Evolutionary conservation across 2,888 invertebrate species (phyloP).

Genomic region (Netelia melanura): DNA sequence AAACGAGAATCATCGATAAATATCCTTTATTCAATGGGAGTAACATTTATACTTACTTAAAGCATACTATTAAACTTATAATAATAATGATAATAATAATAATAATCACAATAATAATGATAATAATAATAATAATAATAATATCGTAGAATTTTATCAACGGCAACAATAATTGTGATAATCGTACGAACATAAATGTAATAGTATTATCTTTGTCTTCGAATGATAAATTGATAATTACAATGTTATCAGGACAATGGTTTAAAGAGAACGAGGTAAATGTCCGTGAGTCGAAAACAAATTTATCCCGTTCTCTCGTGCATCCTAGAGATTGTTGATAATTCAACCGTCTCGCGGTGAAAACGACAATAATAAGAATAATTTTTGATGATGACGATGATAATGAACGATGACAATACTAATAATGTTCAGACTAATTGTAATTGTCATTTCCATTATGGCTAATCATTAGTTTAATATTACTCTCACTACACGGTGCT

Average conservation of each 20-base stretch:
- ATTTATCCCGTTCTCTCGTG: constrained; percentile 39
- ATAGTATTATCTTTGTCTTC: constrained; percentile 58
- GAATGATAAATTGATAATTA: constrained; percentile 58
- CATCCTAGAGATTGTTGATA: constrained; percentile 43
- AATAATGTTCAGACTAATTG: constrained; percentile 74
- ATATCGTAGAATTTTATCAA: constrained; percentile 83
- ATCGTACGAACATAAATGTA: constrained; percentile 67
- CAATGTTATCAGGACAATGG: constrained; percentile 38
- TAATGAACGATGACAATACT: constrained; percentile 66
- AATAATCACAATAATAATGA: constrained; percentile 82
- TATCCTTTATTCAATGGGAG: constrained; percentile 85
- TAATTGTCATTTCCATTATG: constrained; percentile 78
- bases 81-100: constrained; percentile 75
- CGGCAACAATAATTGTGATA: constrained; percentile 79
- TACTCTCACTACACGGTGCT: constrained; percentile 83
- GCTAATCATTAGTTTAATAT: constrained; percentile 78
- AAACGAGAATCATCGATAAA: constrained; percentile 82
- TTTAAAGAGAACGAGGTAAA: constrained; percentile 19
- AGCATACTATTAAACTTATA: constrained; percentile 84
- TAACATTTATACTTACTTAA: constrained; percentile 84
- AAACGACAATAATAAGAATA: constrained; percentile 54
- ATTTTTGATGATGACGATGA: constrained; percentile 65
- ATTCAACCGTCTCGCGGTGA: constrained; percentile 57
- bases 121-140: constrained; percentile 73
- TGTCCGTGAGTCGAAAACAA: constrained; percentile 4